A percentile compares a stretch with the other conserved stretches of the same genome.
These are phyloP conservation scores for Condylura cristata DNA, from an alignment of 2,113 vertebrate genomes.

Conservation along the genomic window DNA sequence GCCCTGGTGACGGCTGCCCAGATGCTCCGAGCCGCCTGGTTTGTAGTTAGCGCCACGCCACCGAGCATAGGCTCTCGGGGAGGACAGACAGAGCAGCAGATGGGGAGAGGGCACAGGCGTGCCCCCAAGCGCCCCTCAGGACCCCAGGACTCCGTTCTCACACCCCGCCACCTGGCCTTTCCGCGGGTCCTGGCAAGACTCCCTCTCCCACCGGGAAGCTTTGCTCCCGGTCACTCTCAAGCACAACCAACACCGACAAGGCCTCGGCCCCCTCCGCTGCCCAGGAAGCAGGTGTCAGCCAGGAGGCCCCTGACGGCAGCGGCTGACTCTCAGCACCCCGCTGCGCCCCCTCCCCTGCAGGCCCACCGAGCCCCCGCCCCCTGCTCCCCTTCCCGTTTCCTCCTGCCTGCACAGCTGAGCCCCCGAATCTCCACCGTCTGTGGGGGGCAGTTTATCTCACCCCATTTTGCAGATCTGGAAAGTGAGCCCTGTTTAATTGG, in stretches of 20 bases:
- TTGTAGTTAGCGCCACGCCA: background rate
- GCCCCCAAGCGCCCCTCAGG: background rate
- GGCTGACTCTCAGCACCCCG: constrained; percentile 53
- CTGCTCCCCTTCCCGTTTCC: background rate
- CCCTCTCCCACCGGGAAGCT: constrained; percentile 19
- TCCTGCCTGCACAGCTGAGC: background rate
- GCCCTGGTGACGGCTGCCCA: background rate
- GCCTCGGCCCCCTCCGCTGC: constrained; percentile 71
- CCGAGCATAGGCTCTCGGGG: background rate
- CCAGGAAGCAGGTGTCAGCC: constrained; percentile 76
- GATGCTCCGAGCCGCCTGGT: background rate
- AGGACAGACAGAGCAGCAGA: constrained; percentile 39
- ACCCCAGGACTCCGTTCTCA: background rate
- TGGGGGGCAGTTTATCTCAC: accelerated
- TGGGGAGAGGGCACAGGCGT: background rate
- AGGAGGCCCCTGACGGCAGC: constrained; percentile 48
- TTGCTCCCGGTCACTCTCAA: constrained; percentile 42
- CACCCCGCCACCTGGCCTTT: constrained; percentile 45
- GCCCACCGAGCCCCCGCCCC: background rate
- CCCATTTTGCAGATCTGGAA: background rate
- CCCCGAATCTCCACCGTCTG: background rate
- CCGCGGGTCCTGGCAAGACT: constrained; percentile 44
- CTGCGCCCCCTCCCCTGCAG: background rate
- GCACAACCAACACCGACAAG: constrained; percentile 45
- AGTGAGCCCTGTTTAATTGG: background rate